Evolutionary conservation across 2,113 vertebrate species (phyloP).

Genomic region (Procavia capensis): DNA sequence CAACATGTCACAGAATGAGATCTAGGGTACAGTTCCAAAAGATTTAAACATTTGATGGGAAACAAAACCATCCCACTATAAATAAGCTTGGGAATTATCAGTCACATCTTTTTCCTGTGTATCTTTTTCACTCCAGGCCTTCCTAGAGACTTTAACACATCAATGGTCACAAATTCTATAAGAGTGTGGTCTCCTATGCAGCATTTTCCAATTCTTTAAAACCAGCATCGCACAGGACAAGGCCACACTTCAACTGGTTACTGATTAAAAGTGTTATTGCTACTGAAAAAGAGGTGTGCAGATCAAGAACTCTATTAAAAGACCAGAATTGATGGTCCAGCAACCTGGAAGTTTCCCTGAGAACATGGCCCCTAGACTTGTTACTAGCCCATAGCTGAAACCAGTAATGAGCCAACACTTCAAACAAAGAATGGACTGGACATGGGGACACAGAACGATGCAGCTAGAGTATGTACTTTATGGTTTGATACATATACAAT

Average conservation of each 20-base stretch:
- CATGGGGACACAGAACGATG: no score
- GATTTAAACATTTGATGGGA: background rate
- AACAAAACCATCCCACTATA: background rate
- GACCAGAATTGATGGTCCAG: no score
- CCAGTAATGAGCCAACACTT: no score
- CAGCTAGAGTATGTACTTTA: no score
- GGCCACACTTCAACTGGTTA: background rate
- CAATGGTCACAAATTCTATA: background rate
- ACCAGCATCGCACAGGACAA: background rate
- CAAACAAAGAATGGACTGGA: no score
- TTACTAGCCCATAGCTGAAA: no score
- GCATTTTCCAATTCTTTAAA: background rate
- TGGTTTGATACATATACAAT: no score
- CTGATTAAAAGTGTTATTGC: background rate
- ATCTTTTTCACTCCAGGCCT: background rate
- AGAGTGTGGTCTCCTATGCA: background rate
- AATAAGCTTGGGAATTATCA: background rate
- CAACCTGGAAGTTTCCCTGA: no score
- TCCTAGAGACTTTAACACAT: background rate
- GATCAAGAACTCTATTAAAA: no score
- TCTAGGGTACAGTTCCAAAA: background rate
- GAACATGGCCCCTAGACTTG: no score
- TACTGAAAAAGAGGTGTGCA: no score
- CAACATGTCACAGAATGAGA: background rate
- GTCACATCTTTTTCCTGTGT: background rate